Percentiles rank a stretch among this genome's conserved stretches.
Evolutionary conservation across 2,888 invertebrate genomes (phyloP).

Genomic region (Euphydryas editha): DNA sequence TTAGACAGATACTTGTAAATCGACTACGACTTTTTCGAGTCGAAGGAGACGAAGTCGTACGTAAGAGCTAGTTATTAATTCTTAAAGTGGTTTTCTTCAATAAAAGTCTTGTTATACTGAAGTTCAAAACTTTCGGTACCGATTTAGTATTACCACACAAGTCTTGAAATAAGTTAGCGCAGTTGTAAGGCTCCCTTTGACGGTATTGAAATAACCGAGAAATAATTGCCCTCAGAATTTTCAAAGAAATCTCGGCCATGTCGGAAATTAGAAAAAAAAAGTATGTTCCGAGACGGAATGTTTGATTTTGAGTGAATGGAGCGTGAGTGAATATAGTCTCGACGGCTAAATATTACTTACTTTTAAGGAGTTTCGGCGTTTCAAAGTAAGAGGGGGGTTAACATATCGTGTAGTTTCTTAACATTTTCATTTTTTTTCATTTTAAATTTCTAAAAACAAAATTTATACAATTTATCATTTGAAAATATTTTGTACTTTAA

Average conservation of each 20-base stretch:
- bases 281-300: background rate
- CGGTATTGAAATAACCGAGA: slow-evolving; percentile 43
- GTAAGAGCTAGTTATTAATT: background rate
- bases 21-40: background rate
- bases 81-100: background rate
- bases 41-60: background rate
- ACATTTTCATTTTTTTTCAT: too few species aligned
- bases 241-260: slow-evolving; percentile 37
- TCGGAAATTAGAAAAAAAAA: slow-evolving; percentile 20
- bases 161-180: slow-evolving; percentile 10
- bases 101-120: background rate
- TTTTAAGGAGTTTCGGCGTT: background rate
- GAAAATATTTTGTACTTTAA: too few species aligned
- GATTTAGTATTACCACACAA: slow-evolving; percentile 3
- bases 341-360: background rate
- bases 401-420: background rate
- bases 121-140: slow-evolving; percentile 5
- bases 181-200: slow-evolving; percentile 34
- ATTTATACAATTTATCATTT: too few species aligned
- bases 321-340: background rate
- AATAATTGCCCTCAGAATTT: slow-evolving; percentile 43
- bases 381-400: background rate
- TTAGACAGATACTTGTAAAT: too few species aligned
- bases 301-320: slow-evolving; percentile 3
- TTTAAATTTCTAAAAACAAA: too few species aligned